Conservation (phyloP, 2,888 invertebrate genomes). For the Diplazon laetatorius region DNA sequence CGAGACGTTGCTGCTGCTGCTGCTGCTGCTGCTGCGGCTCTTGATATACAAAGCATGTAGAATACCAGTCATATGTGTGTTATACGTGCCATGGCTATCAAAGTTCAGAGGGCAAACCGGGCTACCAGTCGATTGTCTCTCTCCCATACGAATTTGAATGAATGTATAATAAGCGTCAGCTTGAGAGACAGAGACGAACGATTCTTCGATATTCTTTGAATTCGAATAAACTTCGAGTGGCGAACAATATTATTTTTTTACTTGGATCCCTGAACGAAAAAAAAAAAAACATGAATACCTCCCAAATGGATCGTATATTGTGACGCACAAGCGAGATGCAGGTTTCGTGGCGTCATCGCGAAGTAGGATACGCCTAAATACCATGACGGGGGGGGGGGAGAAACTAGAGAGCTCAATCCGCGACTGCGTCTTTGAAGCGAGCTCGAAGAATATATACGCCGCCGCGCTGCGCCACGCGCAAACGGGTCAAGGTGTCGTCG, state of each 20-base stretch:
- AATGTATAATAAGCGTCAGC: slow-evolving; percentile 38
- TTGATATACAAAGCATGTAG: neutral
- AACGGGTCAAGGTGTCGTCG: slow-evolving; percentile 64
- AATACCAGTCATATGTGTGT: neutral
- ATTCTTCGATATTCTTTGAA: neutral
- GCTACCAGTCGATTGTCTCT: neutral
- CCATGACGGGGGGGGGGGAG: slow-evolving; percentile 24
- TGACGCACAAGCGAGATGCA: neutral
- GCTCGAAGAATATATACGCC: slow-evolving; percentile 37
- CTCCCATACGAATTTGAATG: slow-evolving; percentile 24
- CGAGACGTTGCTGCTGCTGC: too few species aligned
- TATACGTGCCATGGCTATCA: neutral
- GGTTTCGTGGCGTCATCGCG: slow-evolving; percentile 15
- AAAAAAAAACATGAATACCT: too few species aligned
- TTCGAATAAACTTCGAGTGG: neutral
- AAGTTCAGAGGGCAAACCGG: slow-evolving; percentile 11
- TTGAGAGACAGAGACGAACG: too few species aligned
- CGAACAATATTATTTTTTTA: neutral
- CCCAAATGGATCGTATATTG: neutral
- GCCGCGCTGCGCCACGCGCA: slow-evolving; percentile 48
- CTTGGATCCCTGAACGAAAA: too few species aligned
- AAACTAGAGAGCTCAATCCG: slow-evolving; percentile 30
- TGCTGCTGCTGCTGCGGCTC: too few species aligned
- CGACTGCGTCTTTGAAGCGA: slow-evolving; percentile 20
- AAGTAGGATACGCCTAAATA: slow-evolving; percentile 23